Base-by-base conservation (phyloP, 2,113 vertebrate species). In the Chlorodrepanis virens region DNA sequence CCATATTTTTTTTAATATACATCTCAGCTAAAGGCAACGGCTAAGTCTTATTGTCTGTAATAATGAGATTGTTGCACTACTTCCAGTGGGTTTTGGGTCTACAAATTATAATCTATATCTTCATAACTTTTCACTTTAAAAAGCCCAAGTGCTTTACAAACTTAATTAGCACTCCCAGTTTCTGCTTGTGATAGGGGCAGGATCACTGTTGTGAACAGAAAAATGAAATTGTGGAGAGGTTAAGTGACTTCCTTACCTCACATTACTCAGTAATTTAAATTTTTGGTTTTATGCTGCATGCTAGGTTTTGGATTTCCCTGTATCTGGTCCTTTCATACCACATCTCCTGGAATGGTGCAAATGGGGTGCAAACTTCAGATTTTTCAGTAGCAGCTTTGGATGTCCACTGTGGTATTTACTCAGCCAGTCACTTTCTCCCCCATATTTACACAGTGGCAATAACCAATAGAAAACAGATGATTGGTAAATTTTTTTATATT, bases 81-180 rank as follows among this genome's bases (percentile, higher is more conserved):
- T 92, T 91, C 57, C 67, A 85, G 49, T 0, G 3, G 50, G 45
- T 21, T 87, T 87, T 85, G 37, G 45, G 15, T 69, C 37, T 85
- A 61, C 50, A 74, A 80, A 79, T 87, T 52, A 40, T 64, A 50
- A 84, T 93, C 40, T 79, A 4, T 88, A 80, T 88, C 14, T 87
- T 96, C 44, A 61, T 69, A 80, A 65, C 6, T 39, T 90, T 90
- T 88, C 67, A 70, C 28, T 92, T 88, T 0, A 52, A 45, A 76
- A 95, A 88, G 28, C 33, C 25, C 33, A 85, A 92, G 28, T 90
- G 59, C 57, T 74, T 92, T 92, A 50, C 50, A 59, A 65, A 90
- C 76, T 76, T 86, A 90, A 83, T 92, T 86, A 74, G 53, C 14
- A 22, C 23, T 83, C 45, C 12, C 23, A 31, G 25, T 86, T 85